phyloP scores from a whole-genome alignment of 2,888 invertebrate genomes.

The Gymnosoma rotundatum region DNA sequence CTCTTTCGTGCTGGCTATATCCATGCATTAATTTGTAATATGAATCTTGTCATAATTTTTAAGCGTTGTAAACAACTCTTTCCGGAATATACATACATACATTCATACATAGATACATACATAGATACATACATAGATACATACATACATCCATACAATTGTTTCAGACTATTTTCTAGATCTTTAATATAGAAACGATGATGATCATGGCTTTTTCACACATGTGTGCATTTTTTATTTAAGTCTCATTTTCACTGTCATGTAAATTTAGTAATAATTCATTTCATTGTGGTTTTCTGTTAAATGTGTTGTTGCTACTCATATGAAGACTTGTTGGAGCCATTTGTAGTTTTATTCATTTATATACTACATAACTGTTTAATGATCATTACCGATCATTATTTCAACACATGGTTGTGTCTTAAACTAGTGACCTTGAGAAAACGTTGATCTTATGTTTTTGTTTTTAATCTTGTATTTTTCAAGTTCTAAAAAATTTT shows the following conservation, averaged over 20 bases:
- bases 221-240: constrained; percentile 52
- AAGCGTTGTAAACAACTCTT: constrained; percentile 57
- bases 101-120: too few species aligned
- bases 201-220: constrained; percentile 55
- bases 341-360: constrained; percentile 63
- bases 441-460: constrained; percentile 62
- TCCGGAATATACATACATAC: constrained; percentile 49
- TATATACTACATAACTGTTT: constrained; percentile 27
- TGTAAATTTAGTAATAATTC: constrained; percentile 35
- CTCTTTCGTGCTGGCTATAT: constrained; percentile 7
- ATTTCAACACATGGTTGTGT: constrained; percentile 56
- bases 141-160: background rate
- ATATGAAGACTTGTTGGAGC: constrained; percentile 64
- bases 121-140: too few species aligned
- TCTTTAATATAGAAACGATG: background rate
- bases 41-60: constrained; percentile 42
- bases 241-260: constrained; percentile 58
- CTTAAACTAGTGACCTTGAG: constrained; percentile 62
- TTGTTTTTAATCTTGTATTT: background rate
- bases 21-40: constrained; percentile 41
- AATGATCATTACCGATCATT: constrained; percentile 50
- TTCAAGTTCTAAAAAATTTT: background rate
- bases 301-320: constrained; percentile 40
- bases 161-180: constrained; percentile 38
- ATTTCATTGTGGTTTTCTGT: constrained; percentile 26